phyloP scores from a whole-genome alignment of 1,140 invertebrate species.

The Caenorhabditis inopinata region DNA sequence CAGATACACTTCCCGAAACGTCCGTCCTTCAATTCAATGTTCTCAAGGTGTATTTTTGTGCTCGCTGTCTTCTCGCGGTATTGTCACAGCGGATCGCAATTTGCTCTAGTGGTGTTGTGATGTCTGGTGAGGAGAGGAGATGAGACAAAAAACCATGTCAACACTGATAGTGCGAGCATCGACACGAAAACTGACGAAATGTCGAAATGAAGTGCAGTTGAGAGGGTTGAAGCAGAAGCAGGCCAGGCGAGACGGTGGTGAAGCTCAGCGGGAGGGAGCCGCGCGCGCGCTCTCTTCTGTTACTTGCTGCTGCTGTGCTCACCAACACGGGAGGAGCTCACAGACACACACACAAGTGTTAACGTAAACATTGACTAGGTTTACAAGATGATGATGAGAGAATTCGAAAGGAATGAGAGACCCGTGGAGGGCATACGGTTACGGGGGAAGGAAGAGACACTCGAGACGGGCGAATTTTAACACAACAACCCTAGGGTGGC shows the following conservation, averaged over 20 bases:
- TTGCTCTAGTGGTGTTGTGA: too few species aligned
- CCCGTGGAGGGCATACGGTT: too few species aligned
- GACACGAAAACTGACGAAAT: slow-evolving; percentile 34
- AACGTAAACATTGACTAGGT: slow-evolving; percentile 31
- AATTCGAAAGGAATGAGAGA: background rate
- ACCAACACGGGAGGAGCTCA: background rate
- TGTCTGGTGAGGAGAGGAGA: background rate
- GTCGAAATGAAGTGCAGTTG: background rate
- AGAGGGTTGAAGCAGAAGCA: background rate
- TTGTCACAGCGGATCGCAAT: background rate
- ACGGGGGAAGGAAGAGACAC: background rate
- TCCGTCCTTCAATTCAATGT: too few species aligned
- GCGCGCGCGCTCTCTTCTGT: too few species aligned
- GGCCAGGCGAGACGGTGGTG: too few species aligned
- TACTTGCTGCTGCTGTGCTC: too few species aligned
- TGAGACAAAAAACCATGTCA: background rate
- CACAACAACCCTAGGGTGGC: slow-evolving; percentile 12
- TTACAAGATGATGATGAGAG: slow-evolving; percentile 7
- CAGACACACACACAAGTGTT: slow-evolving; percentile 11
- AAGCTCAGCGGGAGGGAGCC: too few species aligned
- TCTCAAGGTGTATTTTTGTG: background rate
- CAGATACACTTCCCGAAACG: too few species aligned
- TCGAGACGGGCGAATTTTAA: background rate
- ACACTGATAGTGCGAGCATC: slow-evolving; percentile 27
- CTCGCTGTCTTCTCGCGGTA: background rate